Percentiles rank a stretch among this genome's conserved stretches.
Conservation (phyloP, 35 echinoderm and acorn worm genomes). For the Chiridota heheva region DNA sequence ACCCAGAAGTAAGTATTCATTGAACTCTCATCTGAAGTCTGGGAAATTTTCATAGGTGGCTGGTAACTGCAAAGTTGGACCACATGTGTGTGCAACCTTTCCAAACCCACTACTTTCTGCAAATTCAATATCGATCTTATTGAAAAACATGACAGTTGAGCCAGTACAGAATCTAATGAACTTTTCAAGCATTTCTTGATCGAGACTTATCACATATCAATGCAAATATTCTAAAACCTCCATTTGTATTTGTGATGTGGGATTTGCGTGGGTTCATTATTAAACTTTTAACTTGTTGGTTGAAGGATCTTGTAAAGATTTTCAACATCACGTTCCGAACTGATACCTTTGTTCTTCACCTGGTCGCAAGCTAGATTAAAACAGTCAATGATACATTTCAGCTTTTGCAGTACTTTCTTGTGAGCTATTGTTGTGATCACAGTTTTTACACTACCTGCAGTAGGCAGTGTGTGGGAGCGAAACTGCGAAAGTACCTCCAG, state of each 20-base stretch:
- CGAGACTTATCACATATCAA: not conserved
- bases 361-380: not conserved
- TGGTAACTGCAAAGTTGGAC: constrained; percentile 24
- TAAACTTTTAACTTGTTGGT: not conserved
- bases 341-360: not conserved
- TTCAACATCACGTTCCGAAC: not conserved
- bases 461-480: not conserved
- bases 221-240: not conserved
- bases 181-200: not conserved
- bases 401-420: constrained; percentile 18
- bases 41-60: constrained; percentile 35
- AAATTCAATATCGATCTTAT: constrained; percentile 12
- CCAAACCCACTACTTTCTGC: not conserved
- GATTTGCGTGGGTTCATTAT: not conserved
- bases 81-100: constrained; percentile 33
- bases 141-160: not conserved
- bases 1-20: constrained; percentile 21
- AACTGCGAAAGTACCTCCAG: not conserved
- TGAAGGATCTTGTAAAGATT: not conserved
- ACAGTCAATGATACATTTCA: constrained; percentile 13
- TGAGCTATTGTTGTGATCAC: not conserved
- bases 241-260: constrained; percentile 1
- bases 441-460: not conserved
- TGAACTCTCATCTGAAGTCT: constrained; percentile 48
- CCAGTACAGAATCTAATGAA: constrained; percentile 39